phyloP scores from a whole-genome alignment of 2,888 invertebrate species.

The Nymphalis urticae region DNA sequence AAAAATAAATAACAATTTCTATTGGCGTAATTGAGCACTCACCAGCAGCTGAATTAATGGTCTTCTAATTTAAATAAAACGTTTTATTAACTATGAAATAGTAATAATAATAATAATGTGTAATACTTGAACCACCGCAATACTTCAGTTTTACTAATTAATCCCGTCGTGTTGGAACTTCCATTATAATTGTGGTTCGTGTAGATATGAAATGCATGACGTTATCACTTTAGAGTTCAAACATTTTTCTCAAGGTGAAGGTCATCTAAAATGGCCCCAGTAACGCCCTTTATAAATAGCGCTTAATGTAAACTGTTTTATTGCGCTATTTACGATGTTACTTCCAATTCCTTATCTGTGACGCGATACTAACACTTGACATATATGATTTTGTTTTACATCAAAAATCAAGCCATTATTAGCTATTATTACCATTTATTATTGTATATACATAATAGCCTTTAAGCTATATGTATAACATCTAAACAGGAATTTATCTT shows the following conservation, averaged over 20 bases:
- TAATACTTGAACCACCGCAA: no score
- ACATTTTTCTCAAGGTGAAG: constrained; percentile 20
- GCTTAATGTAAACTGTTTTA: constrained; percentile 14
- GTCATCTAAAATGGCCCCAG: constrained; percentile 13
- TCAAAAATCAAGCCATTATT: not conserved
- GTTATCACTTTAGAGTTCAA: constrained; percentile 11
- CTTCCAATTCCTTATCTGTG: constrained; percentile 1
- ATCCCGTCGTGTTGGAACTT: not conserved
- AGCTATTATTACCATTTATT: no score
- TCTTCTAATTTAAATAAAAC: no score
- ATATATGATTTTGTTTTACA: not conserved
- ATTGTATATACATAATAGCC: no score
- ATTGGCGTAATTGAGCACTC: no score
- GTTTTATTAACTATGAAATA: no score
- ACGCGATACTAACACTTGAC: not conserved
- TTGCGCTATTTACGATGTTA: constrained; percentile 9
- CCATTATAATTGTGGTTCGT: not conserved
- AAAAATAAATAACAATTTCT: no score
- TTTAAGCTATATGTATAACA: no score
- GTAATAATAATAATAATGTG: no score
- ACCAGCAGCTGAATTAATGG: no score
- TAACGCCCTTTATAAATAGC: not conserved
- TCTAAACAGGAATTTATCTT: no score
- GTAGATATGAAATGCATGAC: not conserved
- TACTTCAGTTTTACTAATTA: not conserved